These are phyloP conservation scores for Ormyrus pomaceus DNA, from an alignment of 2,888 invertebrate species.

Conservation along the genomic window DNA sequence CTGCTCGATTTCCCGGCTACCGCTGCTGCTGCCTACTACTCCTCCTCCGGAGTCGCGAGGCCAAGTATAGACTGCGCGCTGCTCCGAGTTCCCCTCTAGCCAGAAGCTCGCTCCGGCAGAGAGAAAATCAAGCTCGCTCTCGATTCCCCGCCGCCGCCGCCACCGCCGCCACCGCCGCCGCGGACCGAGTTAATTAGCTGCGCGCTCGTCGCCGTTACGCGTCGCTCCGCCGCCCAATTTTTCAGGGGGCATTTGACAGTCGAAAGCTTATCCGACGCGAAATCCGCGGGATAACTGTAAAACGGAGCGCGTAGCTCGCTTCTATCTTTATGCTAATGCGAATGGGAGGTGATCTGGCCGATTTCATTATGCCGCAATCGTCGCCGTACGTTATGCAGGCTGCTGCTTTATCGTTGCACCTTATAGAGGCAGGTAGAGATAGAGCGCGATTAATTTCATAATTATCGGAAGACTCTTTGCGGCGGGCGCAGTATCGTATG, in stretches of 20 bases:
- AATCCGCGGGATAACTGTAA: not conserved
- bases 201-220: slow-evolving; percentile 1
- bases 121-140: not conserved
- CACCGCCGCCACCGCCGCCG: slow-evolving; percentile 9
- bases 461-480: slow-evolving; percentile 1
- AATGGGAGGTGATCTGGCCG: not conserved
- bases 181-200: slow-evolving; percentile 16
- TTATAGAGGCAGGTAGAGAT: not conserved
- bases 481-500: not conserved
- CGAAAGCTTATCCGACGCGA: no score
- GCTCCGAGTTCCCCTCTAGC: not conserved
- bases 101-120: no score
- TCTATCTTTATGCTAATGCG: not conserved
- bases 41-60: slow-evolving; percentile 11
- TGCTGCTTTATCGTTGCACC: slow-evolving; percentile 13
- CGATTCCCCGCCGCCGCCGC: not conserved
- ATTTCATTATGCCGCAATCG: not conserved
- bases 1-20: slow-evolving; percentile 36
- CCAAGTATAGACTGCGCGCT: slow-evolving; percentile 43
- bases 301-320: not conserved
- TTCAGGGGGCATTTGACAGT: not conserved
- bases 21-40: slow-evolving; percentile 9
- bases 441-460: slow-evolving; percentile 19
- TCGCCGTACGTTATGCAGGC: not conserved
- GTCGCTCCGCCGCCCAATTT: slow-evolving; percentile 5